Evolutionary conservation across 2,113 vertebrate genomes (phyloP).

Genomic region (Spea multiplicata): DNA sequence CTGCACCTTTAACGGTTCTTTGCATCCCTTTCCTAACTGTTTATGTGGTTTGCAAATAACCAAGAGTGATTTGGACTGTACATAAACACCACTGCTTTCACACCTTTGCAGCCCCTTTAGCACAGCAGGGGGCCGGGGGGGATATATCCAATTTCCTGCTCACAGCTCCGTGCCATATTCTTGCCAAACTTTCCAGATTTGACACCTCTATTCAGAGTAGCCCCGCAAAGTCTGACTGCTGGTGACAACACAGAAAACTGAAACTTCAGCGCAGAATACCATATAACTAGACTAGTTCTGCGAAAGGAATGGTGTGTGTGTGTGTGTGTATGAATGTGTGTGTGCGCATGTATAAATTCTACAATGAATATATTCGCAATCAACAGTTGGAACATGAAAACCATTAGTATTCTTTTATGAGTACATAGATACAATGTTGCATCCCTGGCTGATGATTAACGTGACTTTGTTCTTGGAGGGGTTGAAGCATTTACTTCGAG

Average conservation of each 20-base stretch:
- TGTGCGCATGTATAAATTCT: too few relatives aligned
- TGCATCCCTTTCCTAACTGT: background rate
- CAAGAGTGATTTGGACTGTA: too few relatives aligned
- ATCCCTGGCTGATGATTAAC: conserved; percentile 22
- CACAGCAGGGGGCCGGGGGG: background rate
- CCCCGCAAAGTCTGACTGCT: background rate
- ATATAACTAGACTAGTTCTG: too few relatives aligned
- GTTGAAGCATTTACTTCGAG: conserved; percentile 22
- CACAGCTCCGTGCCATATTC: background rate
- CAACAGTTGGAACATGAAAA: too few relatives aligned
- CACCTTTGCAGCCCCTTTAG: background rate
- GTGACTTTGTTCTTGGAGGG: conserved; percentile 22
- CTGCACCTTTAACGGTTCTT: too few relatives aligned
- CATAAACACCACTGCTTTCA: background rate
- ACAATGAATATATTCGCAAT: too few relatives aligned
- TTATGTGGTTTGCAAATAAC: background rate
- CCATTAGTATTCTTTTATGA: too few relatives aligned
- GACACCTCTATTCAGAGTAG: background rate
- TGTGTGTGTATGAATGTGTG: too few relatives aligned
- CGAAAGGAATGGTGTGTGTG: too few relatives aligned
- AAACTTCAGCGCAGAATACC: background rate
- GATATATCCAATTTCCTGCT: conserved; percentile 5
- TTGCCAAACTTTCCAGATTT: background rate
- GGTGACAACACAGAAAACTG: background rate
- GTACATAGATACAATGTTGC: background rate